phyloP scores from a whole-genome alignment of 1,140 invertebrate species.

The Drosophila punjabiensis region DNA sequence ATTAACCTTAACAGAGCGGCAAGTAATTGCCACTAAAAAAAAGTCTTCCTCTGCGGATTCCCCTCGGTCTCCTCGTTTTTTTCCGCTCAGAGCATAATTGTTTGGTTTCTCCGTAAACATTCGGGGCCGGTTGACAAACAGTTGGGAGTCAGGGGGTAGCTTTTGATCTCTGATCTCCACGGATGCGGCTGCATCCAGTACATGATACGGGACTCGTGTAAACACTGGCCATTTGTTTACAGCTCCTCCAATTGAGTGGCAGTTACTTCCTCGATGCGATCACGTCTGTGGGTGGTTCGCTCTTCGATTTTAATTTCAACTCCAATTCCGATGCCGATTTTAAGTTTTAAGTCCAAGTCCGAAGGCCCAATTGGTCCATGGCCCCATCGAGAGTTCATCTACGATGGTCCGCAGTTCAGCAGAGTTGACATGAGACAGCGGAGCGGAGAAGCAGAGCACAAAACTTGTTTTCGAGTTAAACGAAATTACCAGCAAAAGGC shows the following conservation, averaged over 20 bases:
- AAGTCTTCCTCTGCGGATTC: constrained; percentile 32
- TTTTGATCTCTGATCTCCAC: constrained; percentile 65
- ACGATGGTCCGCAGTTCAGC: constrained; percentile 40
- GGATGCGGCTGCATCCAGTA: constrained; percentile 36
- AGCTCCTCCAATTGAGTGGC: constrained; percentile 46
- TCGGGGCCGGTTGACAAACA: constrained; percentile 66
- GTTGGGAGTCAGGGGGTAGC: constrained; percentile 38
- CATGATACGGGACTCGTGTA: constrained; percentile 46
- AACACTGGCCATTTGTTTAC: constrained; percentile 69
- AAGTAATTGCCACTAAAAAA: constrained; percentile 64
- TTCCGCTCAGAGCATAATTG: constrained; percentile 32
- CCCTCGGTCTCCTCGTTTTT: not conserved
- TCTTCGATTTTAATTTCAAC: constrained; percentile 2
- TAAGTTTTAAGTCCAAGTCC: constrained; percentile 12
- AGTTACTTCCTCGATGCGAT: constrained; percentile 38
- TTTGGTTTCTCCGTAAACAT: constrained; percentile 77
- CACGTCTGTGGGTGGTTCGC: constrained; percentile 24
- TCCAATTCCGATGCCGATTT: not conserved
- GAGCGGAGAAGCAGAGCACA: constrained; percentile 41
- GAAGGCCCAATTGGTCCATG: constrained; percentile 63
- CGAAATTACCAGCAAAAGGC: constrained; percentile 76
- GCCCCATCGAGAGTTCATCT: constrained; percentile 50
- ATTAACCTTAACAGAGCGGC: constrained; percentile 46
- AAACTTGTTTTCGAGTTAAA: constrained; percentile 79
- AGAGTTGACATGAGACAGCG: constrained; percentile 60